Percentiles rank a stretch among this genome's conserved stretches.
Conservation (phyloP, 2,888 invertebrate genomes). For the Patella depressa region DNA sequence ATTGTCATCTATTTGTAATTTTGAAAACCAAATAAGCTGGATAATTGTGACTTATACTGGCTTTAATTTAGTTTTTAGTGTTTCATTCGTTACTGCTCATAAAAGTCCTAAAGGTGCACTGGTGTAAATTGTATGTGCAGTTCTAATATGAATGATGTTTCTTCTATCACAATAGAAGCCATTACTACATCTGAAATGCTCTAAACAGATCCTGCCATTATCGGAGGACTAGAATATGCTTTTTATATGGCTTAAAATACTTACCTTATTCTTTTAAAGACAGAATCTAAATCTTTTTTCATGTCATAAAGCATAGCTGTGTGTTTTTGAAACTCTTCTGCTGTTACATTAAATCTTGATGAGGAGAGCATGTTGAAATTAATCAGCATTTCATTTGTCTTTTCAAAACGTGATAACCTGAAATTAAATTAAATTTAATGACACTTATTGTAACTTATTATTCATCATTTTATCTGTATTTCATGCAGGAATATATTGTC, state of each 20-base stretch:
- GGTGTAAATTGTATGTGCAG: no score
- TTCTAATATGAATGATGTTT: no score
- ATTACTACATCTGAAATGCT: not conserved
- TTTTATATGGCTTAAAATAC: not conserved
- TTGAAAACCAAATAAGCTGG: no score
- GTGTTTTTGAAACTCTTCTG: conserved; percentile 90
- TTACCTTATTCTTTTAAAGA: conserved; percentile 89
- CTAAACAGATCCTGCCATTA: not conserved
- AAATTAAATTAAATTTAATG: conserved; percentile 25
- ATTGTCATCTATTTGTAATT: no score
- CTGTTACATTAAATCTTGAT: conserved; percentile 86
- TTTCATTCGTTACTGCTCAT: not conserved
- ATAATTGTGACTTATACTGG: no score
- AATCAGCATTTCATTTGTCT: conserved; percentile 98
- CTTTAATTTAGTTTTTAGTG: no score
- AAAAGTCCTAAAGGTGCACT: not conserved
- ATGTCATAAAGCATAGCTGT: conserved; percentile 88
- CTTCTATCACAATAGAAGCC: not conserved
- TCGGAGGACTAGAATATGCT: not conserved
- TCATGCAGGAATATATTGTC: not conserved
- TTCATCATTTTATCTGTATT: not conserved
- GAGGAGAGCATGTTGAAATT: conserved; percentile 96
- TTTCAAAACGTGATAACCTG: conserved; percentile 90
- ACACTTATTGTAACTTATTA: not conserved
- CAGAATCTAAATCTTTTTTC: conserved; percentile 94